Conservation (phyloP, 37 sponge, comb jelly and placozoan genomes). For the Beroe forskalii region DNA sequence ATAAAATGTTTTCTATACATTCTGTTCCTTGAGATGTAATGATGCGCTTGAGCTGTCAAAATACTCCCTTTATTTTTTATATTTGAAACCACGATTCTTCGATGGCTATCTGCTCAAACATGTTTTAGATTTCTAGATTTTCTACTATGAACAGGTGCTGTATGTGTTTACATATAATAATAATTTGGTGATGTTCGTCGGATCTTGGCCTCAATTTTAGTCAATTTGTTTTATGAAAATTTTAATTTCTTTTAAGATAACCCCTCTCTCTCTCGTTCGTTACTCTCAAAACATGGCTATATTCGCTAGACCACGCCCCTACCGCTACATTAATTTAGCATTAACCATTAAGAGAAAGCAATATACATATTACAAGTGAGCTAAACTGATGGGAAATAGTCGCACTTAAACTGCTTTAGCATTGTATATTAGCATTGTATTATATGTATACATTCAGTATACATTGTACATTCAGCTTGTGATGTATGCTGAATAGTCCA, state of each 20-base stretch:
- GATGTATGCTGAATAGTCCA: too few species aligned
- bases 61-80: not conserved
- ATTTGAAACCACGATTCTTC: not conserved
- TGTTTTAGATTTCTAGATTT: slow-evolving; percentile 28
- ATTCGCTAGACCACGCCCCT: too few species aligned
- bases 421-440: too few species aligned
- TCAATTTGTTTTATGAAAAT: slow-evolving; percentile 49
- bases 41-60: not conserved
- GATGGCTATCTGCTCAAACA: not conserved
- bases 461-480: too few species aligned
- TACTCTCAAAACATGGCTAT: too few species aligned
- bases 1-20: not conserved
- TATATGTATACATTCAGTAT: too few species aligned
- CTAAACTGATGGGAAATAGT: too few species aligned
- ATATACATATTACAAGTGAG: too few species aligned
- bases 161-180: not conserved
- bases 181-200: too few species aligned
- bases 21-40: not conserved
- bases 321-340: too few species aligned
- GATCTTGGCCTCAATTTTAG: slow-evolving; percentile 39
- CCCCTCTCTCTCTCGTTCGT: not conserved
- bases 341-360: too few species aligned
- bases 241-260: slow-evolving; percentile 61
- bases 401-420: too few species aligned
- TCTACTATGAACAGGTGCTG: not conserved